Evolutionary conservation across 2,113 vertebrate genomes (phyloP).

Genomic region (Myanophis thanlyinensis): DNA sequence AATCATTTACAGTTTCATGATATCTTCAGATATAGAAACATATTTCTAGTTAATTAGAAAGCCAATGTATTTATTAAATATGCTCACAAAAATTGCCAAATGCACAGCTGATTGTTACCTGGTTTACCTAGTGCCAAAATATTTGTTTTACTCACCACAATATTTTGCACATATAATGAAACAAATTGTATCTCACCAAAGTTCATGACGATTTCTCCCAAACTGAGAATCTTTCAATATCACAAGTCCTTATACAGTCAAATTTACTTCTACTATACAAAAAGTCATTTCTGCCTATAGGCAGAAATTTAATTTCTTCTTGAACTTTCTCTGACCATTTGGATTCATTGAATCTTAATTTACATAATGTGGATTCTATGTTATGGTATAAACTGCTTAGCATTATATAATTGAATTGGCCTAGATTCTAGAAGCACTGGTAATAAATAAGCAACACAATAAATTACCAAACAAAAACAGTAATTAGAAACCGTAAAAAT

Average conservation of each 20-base stretch:
- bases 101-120: background rate
- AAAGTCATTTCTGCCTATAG: slow-evolving; percentile 11
- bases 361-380: background rate
- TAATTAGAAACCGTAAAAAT: background rate
- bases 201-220: background rate
- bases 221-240: background rate
- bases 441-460: background rate
- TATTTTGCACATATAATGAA: background rate
- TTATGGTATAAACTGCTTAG: background rate
- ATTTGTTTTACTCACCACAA: background rate
- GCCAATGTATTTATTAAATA: background rate
- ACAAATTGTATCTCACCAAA: background rate
- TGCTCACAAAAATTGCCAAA: background rate
- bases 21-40: background rate
- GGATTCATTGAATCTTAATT: background rate
- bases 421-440: background rate
- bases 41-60: background rate
- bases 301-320: background rate
- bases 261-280: slow-evolving; percentile 8
- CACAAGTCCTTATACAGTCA: background rate
- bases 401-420: background rate
- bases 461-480: background rate
- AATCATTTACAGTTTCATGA: slow-evolving; percentile 19
- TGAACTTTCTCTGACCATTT: background rate
- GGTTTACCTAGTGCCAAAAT: background rate